Conservation (phyloP, 2,113 vertebrate species). For the Gavialis gangeticus region DNA sequence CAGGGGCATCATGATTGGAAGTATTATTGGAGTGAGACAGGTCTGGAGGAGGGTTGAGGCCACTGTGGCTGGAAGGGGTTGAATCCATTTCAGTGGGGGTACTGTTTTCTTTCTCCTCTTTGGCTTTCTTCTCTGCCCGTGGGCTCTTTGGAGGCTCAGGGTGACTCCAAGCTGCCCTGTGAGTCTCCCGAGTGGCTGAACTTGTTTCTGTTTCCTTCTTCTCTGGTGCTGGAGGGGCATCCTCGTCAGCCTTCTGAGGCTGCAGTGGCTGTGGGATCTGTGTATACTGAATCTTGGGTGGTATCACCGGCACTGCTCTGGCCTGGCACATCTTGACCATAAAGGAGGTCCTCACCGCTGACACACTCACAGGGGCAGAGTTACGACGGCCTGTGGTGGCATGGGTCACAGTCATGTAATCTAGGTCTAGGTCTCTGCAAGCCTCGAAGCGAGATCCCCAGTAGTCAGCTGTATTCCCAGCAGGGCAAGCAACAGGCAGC, state of each 20-base stretch:
- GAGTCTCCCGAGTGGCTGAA: slow-evolving; percentile 34
- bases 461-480: slow-evolving; percentile 47
- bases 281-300: slow-evolving; percentile 95
- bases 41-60: slow-evolving; percentile 70
- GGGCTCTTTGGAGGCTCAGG: slow-evolving; percentile 67
- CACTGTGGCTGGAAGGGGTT: slow-evolving; percentile 69
- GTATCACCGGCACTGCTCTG: slow-evolving; percentile 93
- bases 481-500: slow-evolving; percentile 46
- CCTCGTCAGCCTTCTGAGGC: slow-evolving; percentile 72
- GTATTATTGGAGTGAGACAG: slow-evolving; percentile 50
- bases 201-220: slow-evolving; percentile 75
- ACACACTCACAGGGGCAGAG: slow-evolving; percentile 94
- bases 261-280: slow-evolving; percentile 90
- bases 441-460: slow-evolving; percentile 72
- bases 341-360: slow-evolving; percentile 93
- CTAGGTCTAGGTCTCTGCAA: slow-evolving; percentile 64
- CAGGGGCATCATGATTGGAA: slow-evolving; percentile 76
- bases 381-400: slow-evolving; percentile 87
- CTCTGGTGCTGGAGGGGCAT: slow-evolving; percentile 1
- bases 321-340: slow-evolving; percentile 97
- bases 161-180: slow-evolving; percentile 62
- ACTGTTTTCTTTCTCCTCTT: slow-evolving; percentile 85
- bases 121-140: slow-evolving; percentile 77
- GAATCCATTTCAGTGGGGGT: slow-evolving; percentile 70
- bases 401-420: slow-evolving; percentile 75